phyloP scores from a whole-genome alignment of 2,888 invertebrate species.

The Rhopalosiphum nymphaeae region DNA sequence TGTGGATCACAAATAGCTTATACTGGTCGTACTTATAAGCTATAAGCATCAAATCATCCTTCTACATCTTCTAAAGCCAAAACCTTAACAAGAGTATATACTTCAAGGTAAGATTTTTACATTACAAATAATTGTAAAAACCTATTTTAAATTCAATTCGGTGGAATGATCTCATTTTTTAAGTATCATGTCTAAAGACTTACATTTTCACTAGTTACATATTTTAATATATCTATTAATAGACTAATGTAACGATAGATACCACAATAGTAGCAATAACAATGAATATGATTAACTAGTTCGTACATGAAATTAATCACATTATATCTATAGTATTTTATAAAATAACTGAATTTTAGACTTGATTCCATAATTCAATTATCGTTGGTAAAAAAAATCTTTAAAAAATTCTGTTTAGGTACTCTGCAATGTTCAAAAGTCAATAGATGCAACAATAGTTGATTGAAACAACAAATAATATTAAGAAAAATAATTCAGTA shows the following conservation, averaged over 20 bases:
- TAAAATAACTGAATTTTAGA: background rate
- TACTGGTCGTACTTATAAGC: background rate
- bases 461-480: background rate
- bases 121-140: background rate
- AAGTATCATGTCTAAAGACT: background rate
- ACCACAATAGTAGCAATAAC: background rate
- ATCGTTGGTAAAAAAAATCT: background rate
- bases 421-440: background rate
- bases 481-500: background rate
- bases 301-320: background rate
- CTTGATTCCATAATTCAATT: background rate
- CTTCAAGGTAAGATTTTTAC: background rate
- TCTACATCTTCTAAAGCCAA: background rate
- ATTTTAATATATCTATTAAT: background rate
- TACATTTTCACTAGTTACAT: background rate
- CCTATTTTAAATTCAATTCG: background rate
- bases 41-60: background rate
- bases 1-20: background rate
- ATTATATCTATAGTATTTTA: background rate
- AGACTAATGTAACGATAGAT: background rate
- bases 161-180: background rate
- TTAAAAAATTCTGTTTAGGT: background rate
- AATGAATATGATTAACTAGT: background rate
- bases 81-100: background rate
- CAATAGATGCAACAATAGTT: background rate